Percentiles rank a stretch among this genome's conserved stretches.
Conservation (phyloP, 2,113 vertebrate genomes). For the Lynx canadensis region DNA sequence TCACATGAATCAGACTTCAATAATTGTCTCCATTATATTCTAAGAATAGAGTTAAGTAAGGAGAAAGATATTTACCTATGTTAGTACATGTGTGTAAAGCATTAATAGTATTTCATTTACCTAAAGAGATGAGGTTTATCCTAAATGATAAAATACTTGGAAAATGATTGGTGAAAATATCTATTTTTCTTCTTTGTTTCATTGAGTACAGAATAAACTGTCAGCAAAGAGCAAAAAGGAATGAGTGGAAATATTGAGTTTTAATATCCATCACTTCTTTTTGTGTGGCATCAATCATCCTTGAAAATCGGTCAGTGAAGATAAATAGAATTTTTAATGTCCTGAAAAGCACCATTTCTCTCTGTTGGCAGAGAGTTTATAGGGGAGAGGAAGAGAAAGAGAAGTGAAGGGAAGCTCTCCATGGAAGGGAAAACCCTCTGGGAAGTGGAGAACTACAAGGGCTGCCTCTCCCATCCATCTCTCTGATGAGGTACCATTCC, state of each 20-base stretch:
- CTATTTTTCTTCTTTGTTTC: constrained; percentile 70
- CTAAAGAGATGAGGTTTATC: constrained; percentile 10
- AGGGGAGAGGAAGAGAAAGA: neutral
- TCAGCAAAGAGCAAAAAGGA: constrained; percentile 68
- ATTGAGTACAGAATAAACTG: constrained; percentile 69
- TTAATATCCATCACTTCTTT: constrained; percentile 67
- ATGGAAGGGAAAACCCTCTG: neutral
- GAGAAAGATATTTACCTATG: neutral
- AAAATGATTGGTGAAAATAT: constrained; percentile 51
- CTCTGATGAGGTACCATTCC: neutral
- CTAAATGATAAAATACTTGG: constrained; percentile 61
- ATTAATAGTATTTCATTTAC: constrained; percentile 21
- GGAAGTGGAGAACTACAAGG: neutral
- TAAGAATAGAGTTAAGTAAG: neutral
- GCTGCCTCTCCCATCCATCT: rapidly evolving
- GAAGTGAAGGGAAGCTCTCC: neutral
- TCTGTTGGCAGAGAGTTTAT: neutral
- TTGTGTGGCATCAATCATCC: constrained; percentile 54
- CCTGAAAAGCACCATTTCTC: constrained; percentile 44
- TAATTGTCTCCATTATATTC: constrained; percentile 38
- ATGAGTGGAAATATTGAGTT: constrained; percentile 72
- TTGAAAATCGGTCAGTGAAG: constrained; percentile 63
- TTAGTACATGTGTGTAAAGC: neutral
- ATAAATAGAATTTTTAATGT: constrained; percentile 59
- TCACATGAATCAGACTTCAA: neutral